Base-by-base conservation (phyloP, 2,113 vertebrate species). In the Cololabis saira region DNA sequence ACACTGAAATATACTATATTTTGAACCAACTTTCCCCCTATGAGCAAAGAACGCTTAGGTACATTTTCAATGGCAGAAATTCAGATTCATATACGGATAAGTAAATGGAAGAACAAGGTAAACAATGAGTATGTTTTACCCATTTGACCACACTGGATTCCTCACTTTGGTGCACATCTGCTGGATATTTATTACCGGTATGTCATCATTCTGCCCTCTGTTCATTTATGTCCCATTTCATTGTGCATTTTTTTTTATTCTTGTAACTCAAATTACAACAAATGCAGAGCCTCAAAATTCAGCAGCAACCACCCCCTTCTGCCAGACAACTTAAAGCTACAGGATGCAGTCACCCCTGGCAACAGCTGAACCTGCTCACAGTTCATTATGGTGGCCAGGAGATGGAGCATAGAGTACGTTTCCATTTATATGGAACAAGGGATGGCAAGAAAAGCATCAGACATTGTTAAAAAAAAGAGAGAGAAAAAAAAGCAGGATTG, bases 341-440 rank as follows among this genome's bases (percentile, higher is more conserved):
- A 19, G 51, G 57, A 79, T 63, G 77, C 78, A 69, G 78, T 88
- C 45, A 67, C 79, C 85, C 77, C 62, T 82, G 70, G 81, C 84
- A 83, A 82, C 61, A 14, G 61, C 53, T 40, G 52, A 79, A 61
- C 67, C 64, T 41, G 74, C 54, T 22, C 33, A 22, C 72, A 71
- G 42, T 69, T 22, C 3, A 30, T 0, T 0, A 3, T 12, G 12
- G 52, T 13, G 37, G 70, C 84, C 86, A 68, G 78, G 52, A 87
- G 87, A 81, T 83, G 85, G 82, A 64, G 80, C 71, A 73, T 44
- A 10, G 33, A 60, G 19, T 50, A 66, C 63, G 66, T 51, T 21
- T 41, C 5, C 24, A 17, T 58, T 42, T 18, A 61, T 14, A 55
- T 44, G 37, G 52, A 74, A 17, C 11, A 55, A 45, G 14, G 21